These are phyloP conservation scores for Gopherus evgoodei DNA, from an alignment of 2,113 vertebrate genomes.

Conservation along the genomic window DNA sequence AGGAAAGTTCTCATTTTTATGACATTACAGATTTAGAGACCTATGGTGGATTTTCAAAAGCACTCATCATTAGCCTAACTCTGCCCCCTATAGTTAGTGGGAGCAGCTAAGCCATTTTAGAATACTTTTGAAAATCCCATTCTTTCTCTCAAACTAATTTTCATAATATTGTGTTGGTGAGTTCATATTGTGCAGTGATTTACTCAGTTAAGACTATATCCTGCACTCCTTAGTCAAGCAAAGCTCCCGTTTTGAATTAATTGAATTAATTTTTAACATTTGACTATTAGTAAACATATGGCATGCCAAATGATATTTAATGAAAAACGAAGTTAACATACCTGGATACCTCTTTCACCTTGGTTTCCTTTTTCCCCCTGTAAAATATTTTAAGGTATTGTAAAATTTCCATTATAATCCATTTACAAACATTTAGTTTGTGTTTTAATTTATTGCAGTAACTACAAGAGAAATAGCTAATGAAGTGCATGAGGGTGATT, in stretches of 20 bases:
- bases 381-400: conserved; percentile 60
- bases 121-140: not conserved
- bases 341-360: conserved; percentile 84
- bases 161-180: not conserved
- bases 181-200: not conserved
- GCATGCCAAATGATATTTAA: not conserved
- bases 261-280: not conserved
- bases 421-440: not conserved
- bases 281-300: not conserved
- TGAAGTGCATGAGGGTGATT: not conserved
- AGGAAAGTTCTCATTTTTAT: not conserved
- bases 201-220: not conserved
- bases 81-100: not conserved
- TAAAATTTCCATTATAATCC: not conserved
- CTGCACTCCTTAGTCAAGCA: not conserved
- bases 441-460: not conserved
- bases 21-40: not conserved
- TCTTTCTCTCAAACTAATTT: not conserved
- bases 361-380: conserved; percentile 84
- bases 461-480: not conserved
- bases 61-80: not conserved
- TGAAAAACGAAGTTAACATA: conserved; percentile 53
- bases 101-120: not conserved
- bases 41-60: not conserved
- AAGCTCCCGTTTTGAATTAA: not conserved